Base-by-base conservation (phyloP, 2,113 vertebrate genomes). In the Coreoperca whiteheadi region DNA sequence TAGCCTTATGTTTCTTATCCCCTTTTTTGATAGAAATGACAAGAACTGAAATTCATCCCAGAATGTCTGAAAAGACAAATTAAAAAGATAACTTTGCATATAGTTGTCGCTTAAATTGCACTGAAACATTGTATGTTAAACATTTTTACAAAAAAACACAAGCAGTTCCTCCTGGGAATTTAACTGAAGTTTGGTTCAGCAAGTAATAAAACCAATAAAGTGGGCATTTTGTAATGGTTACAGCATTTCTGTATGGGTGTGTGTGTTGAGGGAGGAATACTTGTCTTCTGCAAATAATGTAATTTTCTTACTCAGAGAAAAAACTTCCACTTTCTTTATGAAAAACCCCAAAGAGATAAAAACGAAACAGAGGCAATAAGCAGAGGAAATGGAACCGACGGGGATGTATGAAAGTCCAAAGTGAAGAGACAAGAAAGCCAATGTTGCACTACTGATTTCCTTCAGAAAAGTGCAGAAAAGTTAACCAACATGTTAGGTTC, bases 161-260 rank as follows among this genome's bases (percentile, higher is more conserved):
- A n/a, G 6, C 37, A n/a, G 14, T 25, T 68, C 54, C 54, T 73
- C 4, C 10, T 28, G 2, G 25, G 15, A 4, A 60, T 4, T 2
- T 12, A 46, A 23, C 30, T 18, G n/a, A 78, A 46, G 18, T 51
- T 61, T 10, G 46, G 30, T 73, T 60, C 57, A 37, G 23, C 5
- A 53, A 14, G 15, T 41, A 41, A 60, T 60, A 60, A 83, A 73
- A 59, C 9, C 41, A 73, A 67, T 41, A 50, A 82, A 30, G 71
- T 74, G 50, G 43, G 21, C 23, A 48, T 64, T 64, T 59, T 69
- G 2, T 71, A 50, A 51, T 41, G 65, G 28, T 65, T 25, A 21
- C 23, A 23, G 59, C 46, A 16, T 72, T n/a, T 75, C 46, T 66
- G n/a, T 73, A 66, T 67, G 59, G 21, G 68, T 79, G 57, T 66